Percentiles rank a stretch among this genome's conserved stretches.
Conservation (phyloP, 1,140 invertebrate species). For the Chionoecetes opilio region DNA sequence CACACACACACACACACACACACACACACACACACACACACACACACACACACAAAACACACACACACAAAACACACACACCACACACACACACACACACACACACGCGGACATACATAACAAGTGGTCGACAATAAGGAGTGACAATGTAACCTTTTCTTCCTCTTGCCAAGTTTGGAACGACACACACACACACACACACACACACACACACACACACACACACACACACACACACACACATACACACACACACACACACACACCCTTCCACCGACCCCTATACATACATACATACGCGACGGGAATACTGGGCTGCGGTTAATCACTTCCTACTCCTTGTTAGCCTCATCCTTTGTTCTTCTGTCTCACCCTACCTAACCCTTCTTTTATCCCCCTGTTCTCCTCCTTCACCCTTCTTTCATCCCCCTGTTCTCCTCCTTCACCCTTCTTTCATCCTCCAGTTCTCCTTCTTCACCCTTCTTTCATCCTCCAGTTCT, state of each 20-base stretch:
- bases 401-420: neutral
- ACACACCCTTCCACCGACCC: neutral
- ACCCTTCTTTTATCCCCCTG: neutral
- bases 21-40: conserved; percentile 27
- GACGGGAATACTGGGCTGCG: too few species aligned
- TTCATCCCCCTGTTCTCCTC: too few species aligned
- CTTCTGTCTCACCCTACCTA: too few species aligned
- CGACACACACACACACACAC: neutral
- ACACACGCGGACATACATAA: neutral
- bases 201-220: conserved; percentile 18
- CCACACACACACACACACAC: conserved; percentile 14
- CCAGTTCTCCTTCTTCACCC: too few species aligned
- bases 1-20: conserved; percentile 18
- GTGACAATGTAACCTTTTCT: too few species aligned
- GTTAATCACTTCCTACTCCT: too few species aligned
- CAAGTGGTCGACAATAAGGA: too few species aligned
- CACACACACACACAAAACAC: neutral
- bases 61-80: conserved; percentile 18
- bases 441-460: too few species aligned
- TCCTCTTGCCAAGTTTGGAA: too few species aligned
- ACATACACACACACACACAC: conserved; percentile 3
- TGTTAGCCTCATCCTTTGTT: too few species aligned
- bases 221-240: conserved; percentile 21
- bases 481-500: too few species aligned
- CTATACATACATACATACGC: too few species aligned